phyloP scores from a whole-genome alignment of 1,140 invertebrate genomes.

The Asbolus verrucosus region DNA sequence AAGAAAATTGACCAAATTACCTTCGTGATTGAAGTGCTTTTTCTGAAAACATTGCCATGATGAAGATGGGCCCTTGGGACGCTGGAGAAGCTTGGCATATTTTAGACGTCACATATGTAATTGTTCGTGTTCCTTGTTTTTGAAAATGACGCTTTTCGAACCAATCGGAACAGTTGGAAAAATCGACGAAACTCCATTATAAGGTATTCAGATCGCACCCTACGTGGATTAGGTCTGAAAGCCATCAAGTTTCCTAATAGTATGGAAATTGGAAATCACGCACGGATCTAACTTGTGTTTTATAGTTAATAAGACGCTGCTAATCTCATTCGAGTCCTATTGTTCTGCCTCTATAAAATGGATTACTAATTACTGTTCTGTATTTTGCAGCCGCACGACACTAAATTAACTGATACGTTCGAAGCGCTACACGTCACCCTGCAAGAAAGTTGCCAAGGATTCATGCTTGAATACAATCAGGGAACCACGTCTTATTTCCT shows the following conservation, averaged over 20 bases:
- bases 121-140: too few relatives aligned
- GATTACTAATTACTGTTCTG: slow-evolving; percentile 54
- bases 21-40: slow-evolving; percentile 39
- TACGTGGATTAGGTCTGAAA: slow-evolving; percentile 50
- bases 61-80: not conserved
- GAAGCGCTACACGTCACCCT: slow-evolving; percentile 1
- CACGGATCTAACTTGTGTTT: slow-evolving; percentile 61
- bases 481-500: slow-evolving; percentile 23
- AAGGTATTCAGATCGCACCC: slow-evolving; percentile 32
- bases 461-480: slow-evolving; percentile 40
- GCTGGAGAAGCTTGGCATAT: slow-evolving; percentile 13
- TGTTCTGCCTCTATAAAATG: slow-evolving; percentile 53
- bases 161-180: slow-evolving; percentile 23
- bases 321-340: slow-evolving; percentile 59
- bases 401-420: slow-evolving; percentile 44
- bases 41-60: not conserved
- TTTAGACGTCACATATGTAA: too few relatives aligned
- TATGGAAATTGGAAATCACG: slow-evolving; percentile 65
- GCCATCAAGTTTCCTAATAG: slow-evolving; percentile 62
- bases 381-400: slow-evolving; percentile 46
- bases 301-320: slow-evolving; percentile 62
- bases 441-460: slow-evolving; percentile 28
- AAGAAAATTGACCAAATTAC: slow-evolving; percentile 48
- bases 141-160: too few relatives aligned
- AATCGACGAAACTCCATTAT: slow-evolving; percentile 36